Base-by-base conservation (phyloP, 2,797 vertebrate species). In the Syndactyla subalaris region DNA sequence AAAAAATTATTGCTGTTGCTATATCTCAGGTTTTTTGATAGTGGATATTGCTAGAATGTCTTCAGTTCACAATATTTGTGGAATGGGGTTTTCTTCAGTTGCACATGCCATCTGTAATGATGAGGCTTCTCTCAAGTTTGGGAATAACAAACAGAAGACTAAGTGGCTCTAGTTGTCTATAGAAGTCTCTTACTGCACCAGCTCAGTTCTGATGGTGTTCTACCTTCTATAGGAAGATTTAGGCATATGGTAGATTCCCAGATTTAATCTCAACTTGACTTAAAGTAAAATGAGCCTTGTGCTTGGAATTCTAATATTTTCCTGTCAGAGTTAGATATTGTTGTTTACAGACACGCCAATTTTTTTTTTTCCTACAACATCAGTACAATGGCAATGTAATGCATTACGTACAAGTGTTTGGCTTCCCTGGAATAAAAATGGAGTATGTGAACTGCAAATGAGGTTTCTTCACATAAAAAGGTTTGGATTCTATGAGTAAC, bases 341-440 rank as follows among this genome's bases (percentile, higher is more conserved):
- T 54, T 95, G 55, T 92, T 66, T 76, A 94, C 68, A 95, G 41
- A 91, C 75, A 30, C 27, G 48, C 18, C 80, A 43, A 26, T 89
- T 72, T 54, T 92, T n/a, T n/a, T 93, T 66, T 63, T 26, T 67
- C 15, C 18, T 27, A 59, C 12, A 43, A 29, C 32, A 70, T 36
- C 51, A 59, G 32, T 49, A n/a, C 34, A 65, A 23, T 41, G 34
- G 30, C 75, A 74, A 39, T 20, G 29, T 85, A 85, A 87, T 54
- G 23, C 17, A n/a, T 54, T 79, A 17, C 39, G 80, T 82, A 27
- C 61, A 63, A 68, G 30, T 20, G 18, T 59, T 79, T 49, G 65
- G 27, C 19, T 61, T 39, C 59, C 26, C 43, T 63, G 59, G 55
- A 71, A 76, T 49, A 77, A 15, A 73, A 79, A 74, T 23, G 27